Base-by-base conservation (phyloP, 2,888 invertebrate genomes). In the Emesis furor region DNA sequence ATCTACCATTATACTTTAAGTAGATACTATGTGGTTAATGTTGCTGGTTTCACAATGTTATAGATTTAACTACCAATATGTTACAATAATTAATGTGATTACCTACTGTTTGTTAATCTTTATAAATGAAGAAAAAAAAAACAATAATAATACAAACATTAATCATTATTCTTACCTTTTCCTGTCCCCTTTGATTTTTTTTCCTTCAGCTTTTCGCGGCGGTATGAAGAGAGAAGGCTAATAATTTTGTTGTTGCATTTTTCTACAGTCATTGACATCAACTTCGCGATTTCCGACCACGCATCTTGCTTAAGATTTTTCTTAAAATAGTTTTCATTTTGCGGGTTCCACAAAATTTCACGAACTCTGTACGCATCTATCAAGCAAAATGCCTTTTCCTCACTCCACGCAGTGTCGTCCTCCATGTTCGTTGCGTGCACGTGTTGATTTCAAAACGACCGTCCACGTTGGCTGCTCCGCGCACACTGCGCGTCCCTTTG, bases 401-500 rank as follows among this genome's bases (percentile, higher is more conserved):
- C 74, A 74, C 74, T 74, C 62, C 74, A 62, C 76, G 76, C 68
- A 67, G n/a, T 32, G 14, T 76, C 76, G 12, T 55, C 37, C 68
- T 42, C 69, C 76, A 69, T 69, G 68, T 14, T 69, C 76, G 76
- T 76, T 69, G 76, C 76, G 51, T 30, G 32, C 32, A 24, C 69
- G 55, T 51, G 32, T 42, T 42, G 42, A 42, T 42, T 42, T 42
- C 51, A 32, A 65, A 51, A 69, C 55, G 55, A 67, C 69, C 68
- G 62, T 14, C 62, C 55, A 77, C 76, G 73, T 24, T 65, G 65
- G 65, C 65, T 65, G 65, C 17, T 65, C 65, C 65, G 30, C 65
- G 65, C 65, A 65, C 65, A 7, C 68, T 78, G 78, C 73, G 78
- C 73, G 73, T 67, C 78, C 78, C 73, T 78, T 78, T 73, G 78